Evolutionary conservation across 2,113 vertebrate genomes (phyloP).

Genomic region (Bambusicola thoracicus): DNA sequence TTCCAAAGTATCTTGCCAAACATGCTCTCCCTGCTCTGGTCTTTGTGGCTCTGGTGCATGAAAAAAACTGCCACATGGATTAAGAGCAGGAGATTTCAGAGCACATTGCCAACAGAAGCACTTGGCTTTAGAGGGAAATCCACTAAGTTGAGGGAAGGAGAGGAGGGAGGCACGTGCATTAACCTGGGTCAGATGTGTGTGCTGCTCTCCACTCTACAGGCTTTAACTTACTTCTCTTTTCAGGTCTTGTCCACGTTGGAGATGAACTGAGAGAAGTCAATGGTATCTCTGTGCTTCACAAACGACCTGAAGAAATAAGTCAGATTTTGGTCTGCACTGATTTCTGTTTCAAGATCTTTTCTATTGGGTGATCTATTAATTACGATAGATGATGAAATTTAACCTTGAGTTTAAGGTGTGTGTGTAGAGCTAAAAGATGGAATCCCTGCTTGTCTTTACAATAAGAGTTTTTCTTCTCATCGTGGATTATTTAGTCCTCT

Average conservation of each 20-base stretch:
- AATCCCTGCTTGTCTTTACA: conserved; percentile 3
- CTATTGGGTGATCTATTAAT: conserved; percentile 7
- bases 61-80: neutral
- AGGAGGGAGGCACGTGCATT: neutral
- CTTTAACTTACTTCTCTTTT: conserved; percentile 36
- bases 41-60: neutral
- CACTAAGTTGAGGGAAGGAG: neutral
- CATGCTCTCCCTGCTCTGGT: neutral
- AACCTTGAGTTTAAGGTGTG: neutral
- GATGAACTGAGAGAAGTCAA: conserved; percentile 96
- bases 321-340: conserved; percentile 89
- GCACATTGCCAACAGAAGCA: neutral
- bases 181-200: neutral
- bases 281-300: conserved; percentile 89
- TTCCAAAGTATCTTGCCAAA: neutral
- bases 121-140: neutral
- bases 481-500: neutral
- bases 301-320: conserved; percentile 94
- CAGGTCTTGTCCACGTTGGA: conserved; percentile 94
- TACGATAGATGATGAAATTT: conserved; percentile 5
- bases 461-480: conserved; percentile 26
- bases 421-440: neutral
- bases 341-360: conserved; percentile 23
- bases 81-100: neutral
- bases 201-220: neutral